Evolutionary conservation across 2,113 vertebrate genomes (phyloP).

Genomic region (Synodontis membranacea): DNA sequence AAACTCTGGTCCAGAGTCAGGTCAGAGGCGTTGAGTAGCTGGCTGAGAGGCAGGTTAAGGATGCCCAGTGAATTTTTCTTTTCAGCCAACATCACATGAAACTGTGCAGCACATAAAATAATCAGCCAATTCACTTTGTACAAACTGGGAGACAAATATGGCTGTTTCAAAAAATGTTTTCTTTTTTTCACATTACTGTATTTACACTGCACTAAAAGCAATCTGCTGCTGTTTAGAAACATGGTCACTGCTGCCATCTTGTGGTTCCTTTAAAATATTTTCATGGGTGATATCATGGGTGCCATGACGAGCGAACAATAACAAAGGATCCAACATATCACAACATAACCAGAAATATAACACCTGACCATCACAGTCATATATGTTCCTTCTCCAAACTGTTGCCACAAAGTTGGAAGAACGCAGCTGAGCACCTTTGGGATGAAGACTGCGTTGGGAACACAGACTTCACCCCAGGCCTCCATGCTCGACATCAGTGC

Average conservation of each 20-base stretch:
- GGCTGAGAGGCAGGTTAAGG: conserved; percentile 76
- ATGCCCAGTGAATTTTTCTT: conserved; percentile 80
- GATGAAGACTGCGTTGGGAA: too few species aligned
- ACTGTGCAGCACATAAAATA: not conserved
- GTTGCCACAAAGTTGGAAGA: not conserved
- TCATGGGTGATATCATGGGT: not conserved
- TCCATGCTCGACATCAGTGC: too few species aligned
- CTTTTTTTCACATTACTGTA: not conserved
- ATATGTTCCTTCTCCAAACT: not conserved
- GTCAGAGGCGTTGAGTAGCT: conserved; percentile 74
- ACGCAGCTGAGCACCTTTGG: too few species aligned
- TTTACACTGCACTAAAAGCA: not conserved
- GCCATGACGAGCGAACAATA: not conserved
- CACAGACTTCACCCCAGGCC: too few species aligned
- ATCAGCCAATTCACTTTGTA: not conserved
- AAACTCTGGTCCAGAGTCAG: conserved; percentile 86
- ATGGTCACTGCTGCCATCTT: conserved; percentile 22
- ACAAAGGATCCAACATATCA: not conserved
- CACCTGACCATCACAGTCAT: not conserved
- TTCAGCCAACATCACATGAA: conserved; percentile 84
- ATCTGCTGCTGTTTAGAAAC: not conserved
- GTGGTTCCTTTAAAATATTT: not conserved
- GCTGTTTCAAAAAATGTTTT: too few species aligned
- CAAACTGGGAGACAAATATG: not conserved
- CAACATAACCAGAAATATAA: not conserved